A percentile compares a stretch with the other conserved stretches of the same genome.
Evolutionary conservation across 2,797 vertebrate genomes (phyloP).

Genomic region (Micrastur ruficollis): DNA sequence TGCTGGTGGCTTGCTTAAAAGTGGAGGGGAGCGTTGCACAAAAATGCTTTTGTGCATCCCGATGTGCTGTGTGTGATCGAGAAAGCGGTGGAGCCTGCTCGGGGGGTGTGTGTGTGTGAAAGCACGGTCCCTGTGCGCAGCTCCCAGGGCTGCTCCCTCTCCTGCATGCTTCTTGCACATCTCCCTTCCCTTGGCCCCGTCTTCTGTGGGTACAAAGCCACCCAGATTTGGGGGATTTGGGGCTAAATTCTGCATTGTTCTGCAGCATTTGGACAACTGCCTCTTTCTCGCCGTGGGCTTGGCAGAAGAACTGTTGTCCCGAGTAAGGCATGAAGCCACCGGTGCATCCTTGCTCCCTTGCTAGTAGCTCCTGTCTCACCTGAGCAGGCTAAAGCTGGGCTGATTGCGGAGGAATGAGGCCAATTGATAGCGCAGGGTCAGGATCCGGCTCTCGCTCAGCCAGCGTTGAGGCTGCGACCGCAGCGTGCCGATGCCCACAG

Average conservation of each 20-base stretch:
- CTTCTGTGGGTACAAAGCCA: neutral
- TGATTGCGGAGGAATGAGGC: neutral
- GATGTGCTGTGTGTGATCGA: neutral
- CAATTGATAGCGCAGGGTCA: accelerated
- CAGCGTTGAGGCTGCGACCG: accelerated
- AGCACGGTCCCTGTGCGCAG: neutral
- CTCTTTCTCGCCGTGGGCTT: neutral
- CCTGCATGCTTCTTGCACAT: accelerated
- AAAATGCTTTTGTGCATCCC: neutral
- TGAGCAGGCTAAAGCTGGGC: neutral
- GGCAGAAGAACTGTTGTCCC: neutral
- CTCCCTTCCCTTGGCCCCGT: neutral
- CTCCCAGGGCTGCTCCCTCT: neutral
- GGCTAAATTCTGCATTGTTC: neutral
- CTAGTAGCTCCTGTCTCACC: neutral
- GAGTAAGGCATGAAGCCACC: neutral
- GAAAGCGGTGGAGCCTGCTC: neutral
- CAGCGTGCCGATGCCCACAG: neutral
- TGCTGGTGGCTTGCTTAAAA: accelerated
- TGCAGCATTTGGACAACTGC: neutral
- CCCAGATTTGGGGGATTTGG: neutral
- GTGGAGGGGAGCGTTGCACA: accelerated
- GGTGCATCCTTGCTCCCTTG: neutral
- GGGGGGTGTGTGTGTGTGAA: too few species aligned
- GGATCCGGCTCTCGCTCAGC: neutral